Conservation (phyloP, 2,113 vertebrate species). For the rat (Rattus norvegicus) region GRCr8 NC_086021.1:175349001-175349500, state of each 20-base stretch:
- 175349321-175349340: neutral
- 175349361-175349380: neutral
- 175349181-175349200: accelerated
- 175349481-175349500: neutral
- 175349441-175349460: neutral
- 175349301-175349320: neutral
- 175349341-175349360: neutral
- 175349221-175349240: neutral
- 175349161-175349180: neutral
- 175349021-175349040: neutral
- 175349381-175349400: neutral
- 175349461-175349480: neutral
- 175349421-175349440: neutral
- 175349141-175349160: no score
- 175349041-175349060: neutral
- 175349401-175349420: neutral
- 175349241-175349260: neutral
- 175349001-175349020: neutral
- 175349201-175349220: neutral
- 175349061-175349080: neutral
- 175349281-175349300: no score
- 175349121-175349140: neutral
- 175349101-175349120: neutral
- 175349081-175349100: neutral
- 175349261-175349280: neutral